phyloP scores from a whole-genome alignment of 2,113 vertebrate species.

The Proteles cristata region DNA sequence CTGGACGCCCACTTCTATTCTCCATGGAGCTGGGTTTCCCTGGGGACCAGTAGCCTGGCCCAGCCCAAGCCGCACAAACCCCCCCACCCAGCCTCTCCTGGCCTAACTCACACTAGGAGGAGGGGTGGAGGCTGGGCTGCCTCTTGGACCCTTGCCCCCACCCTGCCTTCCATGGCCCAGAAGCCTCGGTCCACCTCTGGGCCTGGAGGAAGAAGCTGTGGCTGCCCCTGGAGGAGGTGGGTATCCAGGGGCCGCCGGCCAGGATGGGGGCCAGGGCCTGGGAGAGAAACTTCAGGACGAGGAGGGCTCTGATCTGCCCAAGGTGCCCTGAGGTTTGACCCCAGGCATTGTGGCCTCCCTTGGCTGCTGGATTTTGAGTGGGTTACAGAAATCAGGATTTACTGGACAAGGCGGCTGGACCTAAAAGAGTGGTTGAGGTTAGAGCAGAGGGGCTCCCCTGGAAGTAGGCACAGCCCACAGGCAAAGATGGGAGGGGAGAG shows the following conservation, averaged over 20 bases:
- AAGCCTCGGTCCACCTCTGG: not conserved
- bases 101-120: not conserved
- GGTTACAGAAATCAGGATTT: not conserved
- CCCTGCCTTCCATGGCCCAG: slow-evolving; percentile 8
- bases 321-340: not conserved
- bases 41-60: slow-evolving; percentile 69
- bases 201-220: not conserved
- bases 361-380: not conserved
- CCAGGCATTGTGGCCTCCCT: not conserved
- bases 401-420: not conserved
- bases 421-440: not conserved
- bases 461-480: not conserved
- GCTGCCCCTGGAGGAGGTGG: slow-evolving; percentile 49
- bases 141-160: slow-evolving; percentile 65
- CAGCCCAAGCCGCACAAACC: not conserved
- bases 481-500: not conserved
- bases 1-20: slow-evolving; percentile 60
- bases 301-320: not conserved
- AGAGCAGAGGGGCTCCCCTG: not conserved
- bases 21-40: slow-evolving; percentile 73
- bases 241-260: not conserved
- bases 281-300: not conserved
- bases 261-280: not conserved
- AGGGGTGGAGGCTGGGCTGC: not conserved
- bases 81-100: not conserved